Evolutionary conservation across 2,888 invertebrate genomes (phyloP), one percentile per base, ranked within the genome.

Genomic region (Eledone cirrhosa): DNA sequence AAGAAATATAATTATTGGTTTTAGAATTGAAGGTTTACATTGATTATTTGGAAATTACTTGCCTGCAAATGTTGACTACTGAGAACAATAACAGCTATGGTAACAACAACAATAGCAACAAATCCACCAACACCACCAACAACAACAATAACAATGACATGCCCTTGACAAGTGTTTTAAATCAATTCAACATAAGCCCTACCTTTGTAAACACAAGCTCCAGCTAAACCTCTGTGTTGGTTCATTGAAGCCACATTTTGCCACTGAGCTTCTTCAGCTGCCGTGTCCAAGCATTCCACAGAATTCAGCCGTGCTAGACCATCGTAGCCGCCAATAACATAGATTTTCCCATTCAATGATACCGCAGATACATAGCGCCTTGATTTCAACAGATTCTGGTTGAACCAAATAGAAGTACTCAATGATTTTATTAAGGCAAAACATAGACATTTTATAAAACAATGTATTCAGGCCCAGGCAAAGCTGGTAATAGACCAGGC

Each of bases 291-390:
- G 80, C 88, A 88, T 79, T 89, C 89, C 2, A 90, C 90, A 29
- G 87, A 84, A 81, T 85, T 88, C 3, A 90, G 86, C 22, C 90
- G 84, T 16, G 87, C 83, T 79, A 88, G 87, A 74, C 89, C 89
- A 81, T 90, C 90, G 79, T 89, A 90, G 41, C 90, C 90, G 48
- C 90, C 90, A 80, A 90, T 86, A 31, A 89, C 89, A 83, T 89
- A 90, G 27, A 90, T 83, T 72, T 85, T 86, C 48, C 87, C 86
- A 78, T 88, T 87, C 8, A 90, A 81, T 11, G 90, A 84, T 1
- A 88, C 88, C 22, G 90, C 85, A 7, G 90, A 88, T 31, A 90
- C 90, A 83, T 90, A 90, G 16, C 90, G 83, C 24, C 90, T 78
- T 78, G 88, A 84, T 78, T 88, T 84, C 19, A 86, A 82, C 41